Conservation (phyloP, 2,888 invertebrate genomes). For the Orthonychiurus folsomi region DNA sequence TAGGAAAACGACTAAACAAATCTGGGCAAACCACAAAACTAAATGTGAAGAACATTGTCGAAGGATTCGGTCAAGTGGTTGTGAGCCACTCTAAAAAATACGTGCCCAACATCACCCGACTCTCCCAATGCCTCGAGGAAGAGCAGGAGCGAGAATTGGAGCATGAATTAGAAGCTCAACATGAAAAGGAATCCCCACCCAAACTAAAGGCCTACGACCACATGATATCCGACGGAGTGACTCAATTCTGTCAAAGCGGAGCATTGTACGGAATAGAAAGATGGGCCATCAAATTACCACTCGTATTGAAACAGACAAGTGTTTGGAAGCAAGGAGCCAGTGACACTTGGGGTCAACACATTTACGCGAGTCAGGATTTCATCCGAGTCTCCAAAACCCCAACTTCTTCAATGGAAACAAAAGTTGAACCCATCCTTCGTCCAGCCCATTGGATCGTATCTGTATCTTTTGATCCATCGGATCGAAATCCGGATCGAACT, state of each 20-base stretch:
- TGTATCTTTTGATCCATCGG: neutral
- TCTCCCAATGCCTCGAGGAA: conserved; percentile 20
- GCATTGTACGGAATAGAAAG: conserved; percentile 9
- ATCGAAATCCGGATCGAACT: neutral
- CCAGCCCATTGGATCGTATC: conserved; percentile 20
- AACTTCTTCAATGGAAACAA: neutral
- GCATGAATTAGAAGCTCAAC: conserved; percentile 25
- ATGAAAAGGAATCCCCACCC: conserved; percentile 18
- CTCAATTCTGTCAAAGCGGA: conserved; percentile 7
- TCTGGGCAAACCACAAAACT: conserved; percentile 4
- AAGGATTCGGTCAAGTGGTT: conserved; percentile 15
- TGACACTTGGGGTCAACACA: conserved; percentile 15
- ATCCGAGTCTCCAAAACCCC: conserved; percentile 3
- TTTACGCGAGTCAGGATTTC: conserved; percentile 19
- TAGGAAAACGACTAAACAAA: conserved; percentile 13
- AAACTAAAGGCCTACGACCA: conserved; percentile 11
- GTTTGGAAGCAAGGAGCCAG: conserved; percentile 10
- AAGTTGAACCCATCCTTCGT: conserved; percentile 11
- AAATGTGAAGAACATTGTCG: conserved; percentile 1
- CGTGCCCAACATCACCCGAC: conserved; percentile 12
- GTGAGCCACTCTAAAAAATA: conserved; percentile 14
- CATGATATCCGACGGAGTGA: conserved; percentile 5
- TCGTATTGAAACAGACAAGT: conserved; percentile 12
- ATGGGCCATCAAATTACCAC: conserved; percentile 15
- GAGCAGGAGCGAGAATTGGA: conserved; percentile 33